Conservation (phyloP, 2,113 vertebrate species). For the Leucopsar rothschildi region DNA sequence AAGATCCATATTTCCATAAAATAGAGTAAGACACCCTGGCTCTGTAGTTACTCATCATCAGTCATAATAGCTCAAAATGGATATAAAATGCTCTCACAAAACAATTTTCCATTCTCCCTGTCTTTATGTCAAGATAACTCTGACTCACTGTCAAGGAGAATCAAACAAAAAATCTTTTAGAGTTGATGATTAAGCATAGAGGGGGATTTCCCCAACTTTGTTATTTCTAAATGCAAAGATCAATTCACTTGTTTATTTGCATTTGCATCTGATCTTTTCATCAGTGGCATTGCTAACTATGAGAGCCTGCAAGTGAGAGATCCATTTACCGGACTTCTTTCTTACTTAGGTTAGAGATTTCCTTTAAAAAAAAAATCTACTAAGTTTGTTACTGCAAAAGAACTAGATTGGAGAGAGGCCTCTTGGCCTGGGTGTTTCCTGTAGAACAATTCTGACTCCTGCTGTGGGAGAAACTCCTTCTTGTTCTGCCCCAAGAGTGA, state of each 20-base stretch:
- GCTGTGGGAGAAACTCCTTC: constrained; percentile 5
- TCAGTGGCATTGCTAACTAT: not conserved
- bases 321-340: not conserved
- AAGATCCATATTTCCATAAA: not conserved
- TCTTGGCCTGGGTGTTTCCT: not conserved
- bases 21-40: not conserved
- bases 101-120: not conserved
- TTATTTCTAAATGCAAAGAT: not conserved
- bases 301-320: not conserved
- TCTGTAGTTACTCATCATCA: not conserved
- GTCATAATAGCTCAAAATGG: not conserved
- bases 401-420: not conserved
- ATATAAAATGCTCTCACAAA: not conserved
- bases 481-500: not conserved
- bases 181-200: not conserved
- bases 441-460: constrained; percentile 15
- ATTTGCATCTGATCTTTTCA: not conserved
- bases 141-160: not conserved
- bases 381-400: not conserved
- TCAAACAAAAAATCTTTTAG: not conserved
- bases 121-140: not conserved
- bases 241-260: not conserved
- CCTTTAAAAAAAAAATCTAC: not conserved
- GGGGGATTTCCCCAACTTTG: not conserved
- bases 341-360: not conserved